phyloP scores from a whole-genome alignment of 2,888 invertebrate genomes.

The Parascotia fuliginaria region DNA sequence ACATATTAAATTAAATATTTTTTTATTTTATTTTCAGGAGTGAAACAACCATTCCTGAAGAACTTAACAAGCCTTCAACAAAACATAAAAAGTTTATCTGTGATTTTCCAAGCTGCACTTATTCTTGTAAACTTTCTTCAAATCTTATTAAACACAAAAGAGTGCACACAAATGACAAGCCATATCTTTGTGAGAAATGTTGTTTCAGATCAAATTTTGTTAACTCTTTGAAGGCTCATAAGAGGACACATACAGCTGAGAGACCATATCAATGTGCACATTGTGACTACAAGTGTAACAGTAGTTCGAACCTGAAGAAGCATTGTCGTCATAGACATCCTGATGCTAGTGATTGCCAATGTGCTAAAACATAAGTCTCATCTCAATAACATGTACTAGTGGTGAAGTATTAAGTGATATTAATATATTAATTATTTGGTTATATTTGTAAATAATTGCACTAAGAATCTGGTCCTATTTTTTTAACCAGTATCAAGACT shows the following conservation, averaged over 20 bases:
- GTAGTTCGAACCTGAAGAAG: constrained; percentile 81
- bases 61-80: constrained; percentile 70
- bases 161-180: constrained; percentile 74
- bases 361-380: background rate
- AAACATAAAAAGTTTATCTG: constrained; percentile 78
- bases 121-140: constrained; percentile 79
- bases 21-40: constrained; percentile 49
- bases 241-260: constrained; percentile 72
- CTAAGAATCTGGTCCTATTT: too few species aligned
- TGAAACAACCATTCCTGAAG: constrained; percentile 70
- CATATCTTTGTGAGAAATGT: constrained; percentile 78
- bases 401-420: too few species aligned
- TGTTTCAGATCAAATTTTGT: constrained; percentile 77
- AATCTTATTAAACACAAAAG: constrained; percentile 79
- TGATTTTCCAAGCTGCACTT: constrained; percentile 80
- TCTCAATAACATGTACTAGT: too few species aligned
- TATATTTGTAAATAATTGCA: background rate
- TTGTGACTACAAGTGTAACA: constrained; percentile 77
- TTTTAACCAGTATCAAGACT: too few species aligned
- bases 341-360: constrained; percentile 22
- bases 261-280: constrained; percentile 70
- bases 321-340: constrained; percentile 67
- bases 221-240: constrained; percentile 77
- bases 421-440: too few species aligned
- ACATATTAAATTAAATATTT: too few species aligned